phyloP scores from a whole-genome alignment of 37 sponge, comb jelly and placozoan species.

The Petrosia ficiformis region DNA sequence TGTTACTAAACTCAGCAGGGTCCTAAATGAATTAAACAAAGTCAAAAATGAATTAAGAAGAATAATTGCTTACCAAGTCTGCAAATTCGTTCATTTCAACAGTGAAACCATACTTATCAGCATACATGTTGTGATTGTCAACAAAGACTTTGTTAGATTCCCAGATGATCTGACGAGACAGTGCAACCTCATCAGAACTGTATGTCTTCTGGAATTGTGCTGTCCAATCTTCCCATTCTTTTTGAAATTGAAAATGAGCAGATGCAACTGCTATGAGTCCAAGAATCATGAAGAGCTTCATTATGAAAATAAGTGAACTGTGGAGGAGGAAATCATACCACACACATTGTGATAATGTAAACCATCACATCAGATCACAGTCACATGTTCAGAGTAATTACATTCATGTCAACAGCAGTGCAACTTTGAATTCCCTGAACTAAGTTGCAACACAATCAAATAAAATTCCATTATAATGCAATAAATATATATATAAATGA shows the following conservation, averaged over 20 bases:
- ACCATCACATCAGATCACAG: neutral
- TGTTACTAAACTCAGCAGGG: slow-evolving; percentile 51
- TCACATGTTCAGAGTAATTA: no score
- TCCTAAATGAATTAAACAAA: slow-evolving; percentile 21
- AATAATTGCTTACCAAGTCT: slow-evolving; percentile 45
- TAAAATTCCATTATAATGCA: no score
- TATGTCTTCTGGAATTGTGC: slow-evolving; percentile 39
- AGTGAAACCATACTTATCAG: slow-evolving; percentile 60
- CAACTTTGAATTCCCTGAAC: no score
- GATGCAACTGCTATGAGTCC: slow-evolving; percentile 3
- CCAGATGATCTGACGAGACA: slow-evolving; percentile 44
- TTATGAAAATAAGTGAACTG: neutral
- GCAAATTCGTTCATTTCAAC: slow-evolving; percentile 70
- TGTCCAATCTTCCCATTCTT: slow-evolving; percentile 71
- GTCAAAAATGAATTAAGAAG: neutral
- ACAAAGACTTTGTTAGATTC: slow-evolving; percentile 62
- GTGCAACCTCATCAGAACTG: slow-evolving; percentile 23
- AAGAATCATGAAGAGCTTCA: neutral
- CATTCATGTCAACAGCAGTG: no score
- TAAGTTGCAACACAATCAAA: no score
- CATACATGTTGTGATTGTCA: slow-evolving; percentile 58
- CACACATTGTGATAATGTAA: no score
- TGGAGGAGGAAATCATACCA: no score
- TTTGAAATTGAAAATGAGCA: slow-evolving; percentile 29
- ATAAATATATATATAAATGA: no score